Conservation (phyloP, 2,888 invertebrate genomes). For the Bhutanitis thaidina region DNA sequence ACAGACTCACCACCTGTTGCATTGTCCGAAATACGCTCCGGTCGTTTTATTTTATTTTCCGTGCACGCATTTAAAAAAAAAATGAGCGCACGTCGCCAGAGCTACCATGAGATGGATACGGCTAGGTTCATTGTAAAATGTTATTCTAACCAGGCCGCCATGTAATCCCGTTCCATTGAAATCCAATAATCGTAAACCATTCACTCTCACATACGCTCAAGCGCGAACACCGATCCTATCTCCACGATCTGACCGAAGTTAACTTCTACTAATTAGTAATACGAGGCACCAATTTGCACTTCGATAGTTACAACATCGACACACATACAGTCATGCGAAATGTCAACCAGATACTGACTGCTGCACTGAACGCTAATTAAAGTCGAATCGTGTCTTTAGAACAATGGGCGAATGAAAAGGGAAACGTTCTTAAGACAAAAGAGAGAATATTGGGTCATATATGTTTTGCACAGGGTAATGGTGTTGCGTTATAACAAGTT, state of each 20-base stretch:
- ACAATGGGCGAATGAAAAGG: slow-evolving; percentile 42
- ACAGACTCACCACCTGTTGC: no score
- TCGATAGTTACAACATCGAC: slow-evolving; percentile 47
- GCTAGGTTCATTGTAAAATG: no score
- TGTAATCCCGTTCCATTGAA: background rate
- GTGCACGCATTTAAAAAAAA: no score
- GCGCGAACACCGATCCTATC: slow-evolving; percentile 13
- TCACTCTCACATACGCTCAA: slow-evolving; percentile 2
- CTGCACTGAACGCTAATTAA: slow-evolving; percentile 61
- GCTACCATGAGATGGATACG: no score
- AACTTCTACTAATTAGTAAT: slow-evolving; percentile 60
- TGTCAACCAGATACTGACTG: slow-evolving; percentile 58
- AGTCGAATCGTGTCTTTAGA: slow-evolving; percentile 38
- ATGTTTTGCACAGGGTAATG: no score
- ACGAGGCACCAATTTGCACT: slow-evolving; percentile 60
- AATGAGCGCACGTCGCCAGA: no score
- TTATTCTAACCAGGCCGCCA: no score
- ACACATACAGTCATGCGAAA: slow-evolving; percentile 57
- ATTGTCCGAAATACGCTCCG: no score
- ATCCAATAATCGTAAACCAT: background rate
- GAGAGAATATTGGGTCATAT: slow-evolving; percentile 15
- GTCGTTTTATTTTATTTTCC: no score
- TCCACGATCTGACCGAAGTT: slow-evolving; percentile 18
- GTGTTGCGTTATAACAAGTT: no score
- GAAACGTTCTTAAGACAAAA: slow-evolving; percentile 23